Percentiles rank a stretch among this genome's conserved stretches.
These are phyloP conservation scores for Leptobrachium ailaonicum DNA, from an alignment of 2,113 vertebrate species.

Conservation along the genomic window DNA sequence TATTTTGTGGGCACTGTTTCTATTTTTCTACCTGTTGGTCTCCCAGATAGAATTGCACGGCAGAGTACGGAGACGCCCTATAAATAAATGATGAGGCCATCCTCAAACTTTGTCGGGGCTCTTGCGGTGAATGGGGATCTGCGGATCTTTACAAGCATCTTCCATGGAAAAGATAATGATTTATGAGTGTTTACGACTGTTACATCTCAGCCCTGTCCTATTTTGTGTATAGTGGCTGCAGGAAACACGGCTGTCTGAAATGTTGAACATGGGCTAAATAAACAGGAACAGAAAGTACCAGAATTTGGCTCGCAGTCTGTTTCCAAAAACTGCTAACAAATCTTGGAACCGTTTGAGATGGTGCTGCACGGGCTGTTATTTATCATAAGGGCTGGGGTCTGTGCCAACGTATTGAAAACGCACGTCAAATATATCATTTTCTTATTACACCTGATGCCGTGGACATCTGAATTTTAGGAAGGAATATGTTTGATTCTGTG, in stretches of 20 bases:
- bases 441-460: too few relatives aligned
- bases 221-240: neutral
- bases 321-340: too few relatives aligned
- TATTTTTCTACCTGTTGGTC: neutral
- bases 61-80: neutral
- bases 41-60: neutral
- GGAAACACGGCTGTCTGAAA: neutral
- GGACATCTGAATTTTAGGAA: too few relatives aligned
- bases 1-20: neutral
- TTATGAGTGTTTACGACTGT: neutral
- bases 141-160: neutral
- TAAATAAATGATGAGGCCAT: conserved; percentile 4
- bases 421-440: too few relatives aligned
- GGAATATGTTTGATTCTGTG: too few relatives aligned
- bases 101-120: neutral
- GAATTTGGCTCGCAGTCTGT: neutral
- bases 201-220: neutral
- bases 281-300: conserved; percentile 19
- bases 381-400: too few relatives aligned
- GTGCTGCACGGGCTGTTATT: too few relatives aligned
- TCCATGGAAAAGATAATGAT: neutral
- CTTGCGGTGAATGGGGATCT: neutral
- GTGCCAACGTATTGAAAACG: too few relatives aligned
- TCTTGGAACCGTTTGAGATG: too few relatives aligned
- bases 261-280: conserved; percentile 9